Evolutionary conservation across 2,888 invertebrate genomes (phyloP).

Genomic region (Endotricha flammealis): DNA sequence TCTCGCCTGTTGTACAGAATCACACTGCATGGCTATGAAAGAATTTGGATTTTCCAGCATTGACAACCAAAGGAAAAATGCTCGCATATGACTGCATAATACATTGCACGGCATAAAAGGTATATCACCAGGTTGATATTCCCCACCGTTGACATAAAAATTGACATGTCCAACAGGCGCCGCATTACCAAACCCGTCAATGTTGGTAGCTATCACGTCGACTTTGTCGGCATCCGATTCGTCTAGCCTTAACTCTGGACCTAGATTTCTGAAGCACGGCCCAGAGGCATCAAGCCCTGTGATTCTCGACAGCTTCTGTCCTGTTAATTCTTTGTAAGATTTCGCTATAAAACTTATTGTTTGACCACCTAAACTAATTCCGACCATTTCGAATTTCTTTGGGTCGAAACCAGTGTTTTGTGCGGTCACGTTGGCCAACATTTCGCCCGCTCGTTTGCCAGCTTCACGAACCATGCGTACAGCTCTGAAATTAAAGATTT

Average conservation of each 20-base stretch:
- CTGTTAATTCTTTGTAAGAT: conserved; percentile 40
- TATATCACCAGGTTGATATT: no score
- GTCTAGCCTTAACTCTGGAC: conserved; percentile 48
- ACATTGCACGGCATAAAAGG: conserved; percentile 35
- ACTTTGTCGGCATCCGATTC: no score
- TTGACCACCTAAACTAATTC: conserved; percentile 54
- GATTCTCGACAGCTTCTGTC: conserved; percentile 39
- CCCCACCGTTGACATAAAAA: no score
- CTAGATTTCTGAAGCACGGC: conserved; percentile 54
- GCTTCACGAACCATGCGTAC: conserved; percentile 39
- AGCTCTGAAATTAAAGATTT: conserved; percentile 46
- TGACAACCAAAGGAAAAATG: conserved; percentile 38
- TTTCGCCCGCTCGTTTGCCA: conserved; percentile 38
- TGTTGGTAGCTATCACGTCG: conserved; percentile 59
- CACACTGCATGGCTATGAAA: conserved; percentile 44
- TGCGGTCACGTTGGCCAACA: conserved; percentile 37
- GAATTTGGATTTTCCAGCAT: conserved; percentile 34
- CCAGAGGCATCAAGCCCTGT: conserved; percentile 55
- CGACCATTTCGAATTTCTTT: no score
- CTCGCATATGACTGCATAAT: conserved; percentile 39
- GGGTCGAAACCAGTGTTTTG: conserved; percentile 43
- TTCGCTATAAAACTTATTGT: no score
- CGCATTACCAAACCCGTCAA: conserved; percentile 55
- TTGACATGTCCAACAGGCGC: conserved; percentile 54
- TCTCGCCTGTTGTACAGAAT: conserved; percentile 43